Percentiles rank a stretch among this genome's conserved stretches.
These are phyloP conservation scores for Crax fasciolata DNA, from an alignment of 2,797 vertebrate genomes.

Conservation along the genomic window DNA sequence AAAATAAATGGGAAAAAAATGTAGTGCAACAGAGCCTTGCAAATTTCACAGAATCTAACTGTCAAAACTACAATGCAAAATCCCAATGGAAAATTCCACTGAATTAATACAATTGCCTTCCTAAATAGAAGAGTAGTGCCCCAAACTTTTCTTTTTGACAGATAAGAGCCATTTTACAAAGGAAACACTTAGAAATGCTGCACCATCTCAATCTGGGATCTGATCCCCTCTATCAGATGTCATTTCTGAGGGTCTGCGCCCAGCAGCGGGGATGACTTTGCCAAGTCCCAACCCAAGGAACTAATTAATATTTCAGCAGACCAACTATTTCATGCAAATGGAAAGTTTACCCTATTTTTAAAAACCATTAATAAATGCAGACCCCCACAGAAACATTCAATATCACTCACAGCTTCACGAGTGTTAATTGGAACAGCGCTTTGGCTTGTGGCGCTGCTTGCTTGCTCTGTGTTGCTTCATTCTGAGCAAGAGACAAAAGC, in stretches of 20 bases:
- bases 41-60: slow-evolving; percentile 39
- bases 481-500: not conserved
- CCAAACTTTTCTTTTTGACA: not conserved
- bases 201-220: slow-evolving; percentile 9
- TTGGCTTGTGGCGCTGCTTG: not conserved
- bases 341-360: slow-evolving; percentile 4
- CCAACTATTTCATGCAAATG: not conserved
- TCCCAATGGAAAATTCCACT: slow-evolving; percentile 40
- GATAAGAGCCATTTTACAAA: not conserved
- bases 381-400: not conserved
- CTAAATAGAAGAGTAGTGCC: slow-evolving; percentile 4
- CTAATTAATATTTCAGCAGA: slow-evolving; percentile 12
- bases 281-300: not conserved
- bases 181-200: not conserved
- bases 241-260: not conserved
- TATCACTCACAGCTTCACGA: not conserved
- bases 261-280: not conserved
- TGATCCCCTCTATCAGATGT: not conserved
- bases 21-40: not conserved
- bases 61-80: slow-evolving; percentile 4
- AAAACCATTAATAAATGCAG: not conserved
- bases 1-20: slow-evolving; percentile 64
- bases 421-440: not conserved
- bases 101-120: slow-evolving; percentile 53
- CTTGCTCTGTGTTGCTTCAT: not conserved